A percentile compares a stretch with the other conserved stretches of the same genome.
Conservation (phyloP, 2,888 invertebrate species). For the Hedya salicella region DNA sequence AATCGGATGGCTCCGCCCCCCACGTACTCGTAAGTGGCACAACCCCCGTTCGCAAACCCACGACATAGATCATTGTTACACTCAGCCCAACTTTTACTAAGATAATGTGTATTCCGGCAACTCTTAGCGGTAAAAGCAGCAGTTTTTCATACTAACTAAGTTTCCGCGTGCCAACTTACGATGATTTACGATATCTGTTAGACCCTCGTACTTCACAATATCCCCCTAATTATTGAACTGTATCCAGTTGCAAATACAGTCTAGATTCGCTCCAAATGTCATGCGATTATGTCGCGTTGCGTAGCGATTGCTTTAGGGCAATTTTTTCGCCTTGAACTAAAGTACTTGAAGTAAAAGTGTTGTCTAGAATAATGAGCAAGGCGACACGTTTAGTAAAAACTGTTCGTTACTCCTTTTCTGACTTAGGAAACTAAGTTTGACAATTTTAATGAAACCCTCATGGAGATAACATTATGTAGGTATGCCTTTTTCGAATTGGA, state of each 20-base stretch:
- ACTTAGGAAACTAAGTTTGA: not conserved
- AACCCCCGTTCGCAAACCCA: not conserved
- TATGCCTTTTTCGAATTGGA: too few species aligned
- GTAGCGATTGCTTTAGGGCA: slow-evolving; percentile 12
- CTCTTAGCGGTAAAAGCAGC: slow-evolving; percentile 37
- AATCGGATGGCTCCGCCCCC: too few species aligned
- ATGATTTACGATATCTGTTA: slow-evolving; percentile 40
- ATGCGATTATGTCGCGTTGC: not conserved
- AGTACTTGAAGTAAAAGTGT: slow-evolving; percentile 33
- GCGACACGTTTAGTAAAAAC: not conserved
- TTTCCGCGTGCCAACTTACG: slow-evolving; percentile 37
- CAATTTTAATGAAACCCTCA: not conserved
- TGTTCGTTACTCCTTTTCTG: slow-evolving; percentile 13
- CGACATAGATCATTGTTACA: slow-evolving; percentile 11
- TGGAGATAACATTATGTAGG: too few species aligned
- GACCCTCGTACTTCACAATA: slow-evolving; percentile 28
- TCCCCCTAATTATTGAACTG: slow-evolving; percentile 15
- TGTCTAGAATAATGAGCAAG: slow-evolving; percentile 26
- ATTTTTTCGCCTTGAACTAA: slow-evolving; percentile 26
- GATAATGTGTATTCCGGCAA: slow-evolving; percentile 27
- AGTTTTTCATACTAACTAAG: slow-evolving; percentile 44
- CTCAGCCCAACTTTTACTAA: slow-evolving; percentile 29
- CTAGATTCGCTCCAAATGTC: slow-evolving; percentile 1
- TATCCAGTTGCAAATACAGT: slow-evolving; percentile 13
- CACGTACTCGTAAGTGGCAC: not conserved